These are phyloP conservation scores for Drosophila parvula DNA, from an alignment of 1,140 invertebrate genomes.

Conservation along the genomic window DNA sequence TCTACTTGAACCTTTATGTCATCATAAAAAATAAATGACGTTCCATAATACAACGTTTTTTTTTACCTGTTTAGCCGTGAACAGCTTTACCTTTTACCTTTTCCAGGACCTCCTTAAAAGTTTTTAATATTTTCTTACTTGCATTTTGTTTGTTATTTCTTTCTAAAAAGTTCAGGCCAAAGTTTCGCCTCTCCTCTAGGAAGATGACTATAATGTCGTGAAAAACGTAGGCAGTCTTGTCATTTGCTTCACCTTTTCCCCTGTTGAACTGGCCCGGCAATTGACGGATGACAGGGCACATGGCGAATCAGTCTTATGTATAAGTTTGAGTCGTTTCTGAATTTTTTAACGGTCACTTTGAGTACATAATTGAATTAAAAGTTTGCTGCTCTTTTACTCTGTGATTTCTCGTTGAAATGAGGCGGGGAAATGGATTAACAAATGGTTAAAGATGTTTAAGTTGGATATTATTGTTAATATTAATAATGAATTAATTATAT, in stretches of 20 bases:
- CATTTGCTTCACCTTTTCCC: slow-evolving; percentile 16
- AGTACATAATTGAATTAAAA: slow-evolving; percentile 42
- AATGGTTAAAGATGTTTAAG: background rate
- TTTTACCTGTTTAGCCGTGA: slow-evolving; percentile 23
- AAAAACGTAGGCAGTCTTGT: slow-evolving; percentile 31
- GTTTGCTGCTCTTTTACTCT: slow-evolving; percentile 3
- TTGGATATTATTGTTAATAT: background rate
- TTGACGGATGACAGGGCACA: slow-evolving; percentile 36
- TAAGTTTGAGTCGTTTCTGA: slow-evolving; percentile 22
- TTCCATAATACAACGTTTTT: slow-evolving; percentile 1
- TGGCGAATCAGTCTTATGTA: slow-evolving; percentile 26
- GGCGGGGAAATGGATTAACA: background rate
- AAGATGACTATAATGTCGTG: slow-evolving; percentile 30
- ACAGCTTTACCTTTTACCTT: background rate
- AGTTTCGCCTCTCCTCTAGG: slow-evolving; percentile 8
- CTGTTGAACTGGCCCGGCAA: slow-evolving; percentile 7
- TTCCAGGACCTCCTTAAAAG: slow-evolving; percentile 27
- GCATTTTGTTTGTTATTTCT: slow-evolving; percentile 36
- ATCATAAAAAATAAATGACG: slow-evolving; percentile 1
- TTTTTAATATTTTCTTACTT: slow-evolving; percentile 40
- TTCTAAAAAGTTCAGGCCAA: slow-evolving; percentile 37
- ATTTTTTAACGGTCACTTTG: slow-evolving; percentile 27
- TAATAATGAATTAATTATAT: background rate
- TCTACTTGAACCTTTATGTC: background rate
- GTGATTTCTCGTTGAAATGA: background rate